A percentile compares a stretch with the other conserved stretches of the same genome.
These are phyloP conservation scores for Aphyosemion australe DNA, from an alignment of 2,113 vertebrate species.

Conservation along the genomic window DNA sequence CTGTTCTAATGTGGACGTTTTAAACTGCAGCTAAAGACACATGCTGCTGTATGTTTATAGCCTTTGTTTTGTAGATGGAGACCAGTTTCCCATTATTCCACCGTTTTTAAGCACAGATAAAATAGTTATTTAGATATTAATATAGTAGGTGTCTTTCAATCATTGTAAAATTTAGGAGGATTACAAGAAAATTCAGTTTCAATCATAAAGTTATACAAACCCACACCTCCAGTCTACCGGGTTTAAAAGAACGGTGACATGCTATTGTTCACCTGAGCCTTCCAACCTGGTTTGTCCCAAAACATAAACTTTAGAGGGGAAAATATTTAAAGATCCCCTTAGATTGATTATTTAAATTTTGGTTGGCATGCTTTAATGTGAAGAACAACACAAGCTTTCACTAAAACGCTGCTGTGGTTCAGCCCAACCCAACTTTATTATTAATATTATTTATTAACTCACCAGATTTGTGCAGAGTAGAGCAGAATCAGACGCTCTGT, in stretches of 20 bases:
- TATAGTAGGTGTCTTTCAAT: not conserved
- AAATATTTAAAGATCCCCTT: not conserved
- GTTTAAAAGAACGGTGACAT: not conserved
- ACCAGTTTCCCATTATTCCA: not conserved
- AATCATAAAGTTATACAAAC: too few relatives aligned
- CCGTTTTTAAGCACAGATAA: not conserved
- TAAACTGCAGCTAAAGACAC: too few relatives aligned
- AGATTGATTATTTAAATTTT: not conserved
- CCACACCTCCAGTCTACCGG: too few relatives aligned
- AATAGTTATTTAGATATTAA: constrained; percentile 2
- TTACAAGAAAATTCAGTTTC: not conserved
- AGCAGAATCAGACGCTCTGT: too few relatives aligned
- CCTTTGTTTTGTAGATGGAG: not conserved
- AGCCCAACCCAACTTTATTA: too few relatives aligned
- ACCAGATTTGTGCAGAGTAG: too few relatives aligned
- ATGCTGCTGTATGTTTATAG: not conserved
- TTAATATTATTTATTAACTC: too few relatives aligned
- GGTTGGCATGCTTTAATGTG: not conserved
- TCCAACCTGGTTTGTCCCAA: not conserved
- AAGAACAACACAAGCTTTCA: not conserved
- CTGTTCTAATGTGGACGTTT: too few relatives aligned
- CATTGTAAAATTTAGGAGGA: not conserved
- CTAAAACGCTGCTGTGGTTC: not conserved
- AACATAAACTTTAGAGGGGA: not conserved
- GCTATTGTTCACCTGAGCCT: not conserved